These are phyloP conservation scores for Netelia fuscicornis DNA, from an alignment of 2,888 invertebrate species.

Conservation along the genomic window DNA sequence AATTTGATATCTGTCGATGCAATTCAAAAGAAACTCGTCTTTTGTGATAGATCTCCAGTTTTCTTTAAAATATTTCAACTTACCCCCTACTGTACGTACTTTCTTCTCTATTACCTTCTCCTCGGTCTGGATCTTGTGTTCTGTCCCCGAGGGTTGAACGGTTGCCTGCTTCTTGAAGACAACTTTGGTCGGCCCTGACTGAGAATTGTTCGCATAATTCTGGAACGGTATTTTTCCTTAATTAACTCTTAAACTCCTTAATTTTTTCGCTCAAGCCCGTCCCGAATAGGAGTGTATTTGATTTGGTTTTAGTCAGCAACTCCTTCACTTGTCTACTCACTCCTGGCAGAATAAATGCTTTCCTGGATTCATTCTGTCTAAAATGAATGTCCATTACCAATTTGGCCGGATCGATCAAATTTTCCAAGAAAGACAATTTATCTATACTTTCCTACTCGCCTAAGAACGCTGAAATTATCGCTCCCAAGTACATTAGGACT, in stretches of 20 bases:
- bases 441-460: slow-evolving; percentile 5
- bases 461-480: slow-evolving; percentile 10
- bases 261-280: slow-evolving; percentile 28
- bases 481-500: background rate
- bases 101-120: slow-evolving; percentile 12
- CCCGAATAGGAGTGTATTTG: slow-evolving; percentile 34
- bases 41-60: slow-evolving; percentile 53
- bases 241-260: slow-evolving; percentile 45
- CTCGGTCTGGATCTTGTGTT: background rate
- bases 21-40: slow-evolving; percentile 50
- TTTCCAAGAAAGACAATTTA: slow-evolving; percentile 5
- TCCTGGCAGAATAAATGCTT: slow-evolving; percentile 32
- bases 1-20: slow-evolving; percentile 51
- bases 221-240: slow-evolving; percentile 16
- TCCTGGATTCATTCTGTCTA: slow-evolving; percentile 17
- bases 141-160: slow-evolving; percentile 4
- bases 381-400: slow-evolving; percentile 23
- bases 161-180: slow-evolving; percentile 1
- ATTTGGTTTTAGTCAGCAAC: slow-evolving; percentile 10
- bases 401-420: slow-evolving; percentile 30
- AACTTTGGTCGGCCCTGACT: slow-evolving; percentile 29
- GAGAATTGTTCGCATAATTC: slow-evolving; percentile 31
- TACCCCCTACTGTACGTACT: slow-evolving; percentile 23
- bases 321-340: slow-evolving; percentile 34
- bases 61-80: slow-evolving; percentile 16